Conservation (phyloP, 2,113 vertebrate species). For the Urocynchramus pylzowi region DNA sequence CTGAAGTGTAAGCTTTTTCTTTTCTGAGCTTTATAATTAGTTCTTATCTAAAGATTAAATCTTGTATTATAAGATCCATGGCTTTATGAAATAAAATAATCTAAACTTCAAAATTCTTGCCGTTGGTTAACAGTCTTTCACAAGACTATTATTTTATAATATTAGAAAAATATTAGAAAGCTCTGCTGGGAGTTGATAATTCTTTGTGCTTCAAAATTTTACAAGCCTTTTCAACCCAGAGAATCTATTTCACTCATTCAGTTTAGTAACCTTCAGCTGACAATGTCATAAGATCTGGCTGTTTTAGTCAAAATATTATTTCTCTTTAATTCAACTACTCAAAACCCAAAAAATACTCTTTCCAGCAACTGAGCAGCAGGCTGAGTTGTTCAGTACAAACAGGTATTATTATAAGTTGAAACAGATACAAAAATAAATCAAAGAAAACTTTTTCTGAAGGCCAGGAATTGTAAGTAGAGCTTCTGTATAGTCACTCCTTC, state of each 20-base stretch:
- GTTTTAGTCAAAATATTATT: background rate
- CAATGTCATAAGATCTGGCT: background rate
- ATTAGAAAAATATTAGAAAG: too few relatives aligned
- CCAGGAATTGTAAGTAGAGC: background rate
- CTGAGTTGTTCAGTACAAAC: background rate
- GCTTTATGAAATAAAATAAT: background rate
- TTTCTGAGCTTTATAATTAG: background rate
- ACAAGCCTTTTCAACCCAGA: background rate
- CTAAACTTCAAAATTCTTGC: background rate
- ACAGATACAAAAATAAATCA: background rate
- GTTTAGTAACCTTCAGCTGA: background rate
- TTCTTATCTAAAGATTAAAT: background rate
- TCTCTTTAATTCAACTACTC: background rate
- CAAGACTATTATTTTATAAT: background rate
- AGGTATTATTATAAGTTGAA: background rate
- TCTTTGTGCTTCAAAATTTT: background rate
- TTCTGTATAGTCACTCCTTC: background rate
- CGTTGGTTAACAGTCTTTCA: background rate
- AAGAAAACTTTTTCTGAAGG: background rate
- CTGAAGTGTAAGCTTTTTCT: background rate
- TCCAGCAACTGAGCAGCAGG: background rate
- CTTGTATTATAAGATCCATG: background rate
- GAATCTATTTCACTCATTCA: background rate
- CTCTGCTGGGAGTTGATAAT: background rate
- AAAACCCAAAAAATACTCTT: background rate